phyloP scores from a whole-genome alignment of 1,140 invertebrate genomes.

The Gonioctena quinquepunctata region DNA sequence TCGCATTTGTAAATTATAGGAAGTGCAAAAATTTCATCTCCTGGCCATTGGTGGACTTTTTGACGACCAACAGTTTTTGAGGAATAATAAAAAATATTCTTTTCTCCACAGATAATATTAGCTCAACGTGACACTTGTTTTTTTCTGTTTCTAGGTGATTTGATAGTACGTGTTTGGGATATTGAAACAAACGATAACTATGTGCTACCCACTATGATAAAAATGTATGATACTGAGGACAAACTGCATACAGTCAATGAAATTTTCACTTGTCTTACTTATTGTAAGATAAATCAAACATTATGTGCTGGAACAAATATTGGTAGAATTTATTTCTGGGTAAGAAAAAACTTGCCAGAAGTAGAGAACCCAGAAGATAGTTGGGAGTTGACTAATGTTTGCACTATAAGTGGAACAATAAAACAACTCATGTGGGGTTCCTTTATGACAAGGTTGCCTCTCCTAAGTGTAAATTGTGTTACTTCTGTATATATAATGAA shows the following conservation, averaged over 20 bases:
- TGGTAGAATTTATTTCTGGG: slow-evolving; percentile 90
- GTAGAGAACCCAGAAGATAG: slow-evolving; percentile 61
- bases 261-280: slow-evolving; percentile 74
- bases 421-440: slow-evolving; percentile 78
- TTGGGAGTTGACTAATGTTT: slow-evolving; percentile 71
- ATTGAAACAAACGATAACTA: slow-evolving; percentile 91
- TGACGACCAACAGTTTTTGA: too few species aligned
- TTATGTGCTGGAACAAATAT: slow-evolving; percentile 90
- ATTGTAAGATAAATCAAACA: slow-evolving; percentile 66
- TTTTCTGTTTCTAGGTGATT: slow-evolving; percentile 61
- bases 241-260: slow-evolving; percentile 59
- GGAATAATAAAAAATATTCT: too few species aligned
- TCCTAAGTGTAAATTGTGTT: slow-evolving; percentile 84
- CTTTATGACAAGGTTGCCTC: slow-evolving; percentile 66
- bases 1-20: too few species aligned
- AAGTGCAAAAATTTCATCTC: too few species aligned
- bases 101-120: too few species aligned
- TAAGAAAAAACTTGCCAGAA: slow-evolving; percentile 57
- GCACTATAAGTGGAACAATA: slow-evolving; percentile 69
- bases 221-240: slow-evolving; percentile 43
- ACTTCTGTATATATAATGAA: slow-evolving; percentile 83
- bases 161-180: slow-evolving; percentile 90
- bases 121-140: not conserved
- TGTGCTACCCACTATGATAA: slow-evolving; percentile 64
- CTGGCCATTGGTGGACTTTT: too few species aligned